A percentile compares a stretch with the other conserved stretches of the same genome.
phyloP scores from a whole-genome alignment of 2,113 vertebrate genomes.

The Indicator indicator region DNA sequence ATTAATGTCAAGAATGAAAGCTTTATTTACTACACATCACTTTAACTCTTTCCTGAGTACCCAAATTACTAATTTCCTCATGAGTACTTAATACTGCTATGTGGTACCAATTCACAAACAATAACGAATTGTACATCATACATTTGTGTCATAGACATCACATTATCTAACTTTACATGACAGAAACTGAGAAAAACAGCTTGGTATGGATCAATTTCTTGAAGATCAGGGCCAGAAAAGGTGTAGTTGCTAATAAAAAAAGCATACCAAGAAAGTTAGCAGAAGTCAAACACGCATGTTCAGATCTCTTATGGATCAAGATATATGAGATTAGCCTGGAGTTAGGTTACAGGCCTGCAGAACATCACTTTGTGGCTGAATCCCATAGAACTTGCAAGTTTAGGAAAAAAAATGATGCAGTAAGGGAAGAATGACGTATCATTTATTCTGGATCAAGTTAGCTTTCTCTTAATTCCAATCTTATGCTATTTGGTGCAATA shows the following conservation, averaged over 20 bases:
- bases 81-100: not conserved
- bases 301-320: not conserved
- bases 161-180: not conserved
- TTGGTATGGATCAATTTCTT: not conserved
- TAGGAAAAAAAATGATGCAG: not conserved
- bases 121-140: not conserved
- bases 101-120: not conserved
- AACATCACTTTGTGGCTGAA: not conserved
- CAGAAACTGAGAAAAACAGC: not conserved
- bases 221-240: not conserved
- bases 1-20: not conserved
- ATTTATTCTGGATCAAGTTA: not conserved
- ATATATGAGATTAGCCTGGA: not conserved
- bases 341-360: not conserved
- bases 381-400: not conserved
- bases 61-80: not conserved
- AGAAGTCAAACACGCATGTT: not conserved
- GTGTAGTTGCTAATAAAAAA: not conserved
- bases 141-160: not conserved
- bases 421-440: accelerated
- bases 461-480: not conserved
- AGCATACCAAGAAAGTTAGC: not conserved
- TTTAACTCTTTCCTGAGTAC: not conserved
- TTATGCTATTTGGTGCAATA: not conserved
- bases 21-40: not conserved